Percentiles rank a stretch among this genome's conserved stretches.
Evolutionary conservation across 2,797 vertebrate species (phyloP).

Genomic region (Menidia menidia): DNA sequence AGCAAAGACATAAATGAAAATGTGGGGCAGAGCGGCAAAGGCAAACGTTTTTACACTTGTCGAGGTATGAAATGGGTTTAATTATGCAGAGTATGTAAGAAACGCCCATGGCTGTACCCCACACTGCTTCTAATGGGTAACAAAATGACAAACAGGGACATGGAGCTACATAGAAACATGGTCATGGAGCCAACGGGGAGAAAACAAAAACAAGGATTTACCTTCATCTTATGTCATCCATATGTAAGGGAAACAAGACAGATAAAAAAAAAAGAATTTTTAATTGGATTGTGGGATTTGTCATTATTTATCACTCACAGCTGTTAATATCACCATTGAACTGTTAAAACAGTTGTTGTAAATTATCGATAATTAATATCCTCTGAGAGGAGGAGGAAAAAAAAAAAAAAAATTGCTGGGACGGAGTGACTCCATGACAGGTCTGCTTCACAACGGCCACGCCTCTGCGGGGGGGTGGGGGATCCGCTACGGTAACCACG

Average conservation of each 20-base stretch:
- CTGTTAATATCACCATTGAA: neutral
- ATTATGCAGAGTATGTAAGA: constrained; percentile 2
- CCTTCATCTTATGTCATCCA: constrained; percentile 88
- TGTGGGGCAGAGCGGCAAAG: constrained; percentile 30
- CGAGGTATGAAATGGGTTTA: neutral
- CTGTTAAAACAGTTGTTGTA: constrained; percentile 6
- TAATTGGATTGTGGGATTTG: constrained; percentile 67
- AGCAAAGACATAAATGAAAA: constrained; percentile 8
- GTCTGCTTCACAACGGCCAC: constrained; percentile 42
- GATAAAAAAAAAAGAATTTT: constrained; percentile 75
- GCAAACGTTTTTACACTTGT: neutral
- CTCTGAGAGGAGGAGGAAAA: constrained; percentile 1
- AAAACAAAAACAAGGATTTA: constrained; percentile 68
- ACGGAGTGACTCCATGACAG: constrained; percentile 72
- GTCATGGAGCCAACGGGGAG: constrained; percentile 67
- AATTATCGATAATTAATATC: constrained; percentile 35
- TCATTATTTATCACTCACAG: neutral
- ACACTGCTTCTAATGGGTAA: constrained; percentile 3
- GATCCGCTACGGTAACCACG: constrained; percentile 26
- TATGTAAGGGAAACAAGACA: constrained; percentile 78
- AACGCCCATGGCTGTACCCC: neutral
- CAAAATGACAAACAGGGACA: constrained; percentile 43
- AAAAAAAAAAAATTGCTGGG: neutral
- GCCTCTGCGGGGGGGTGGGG: constrained; percentile 42
- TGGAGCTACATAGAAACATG: constrained; percentile 57